A percentile compares a stretch with the other conserved stretches of the same genome.
Evolutionary conservation across 2,888 invertebrate species (phyloP).

Genomic region (Phyllotreta striolata): DNA sequence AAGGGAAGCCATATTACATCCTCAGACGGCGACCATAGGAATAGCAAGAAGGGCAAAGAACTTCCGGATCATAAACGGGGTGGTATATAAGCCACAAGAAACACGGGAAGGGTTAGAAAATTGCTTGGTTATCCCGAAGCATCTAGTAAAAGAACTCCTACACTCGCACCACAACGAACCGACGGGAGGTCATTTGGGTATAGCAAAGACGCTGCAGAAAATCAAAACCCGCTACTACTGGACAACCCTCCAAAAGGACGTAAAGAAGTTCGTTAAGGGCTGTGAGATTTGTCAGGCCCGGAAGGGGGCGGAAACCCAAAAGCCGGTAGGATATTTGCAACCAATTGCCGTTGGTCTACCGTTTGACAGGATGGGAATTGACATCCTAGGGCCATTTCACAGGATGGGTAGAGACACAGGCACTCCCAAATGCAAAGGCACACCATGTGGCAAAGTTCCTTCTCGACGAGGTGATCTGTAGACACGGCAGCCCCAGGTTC

Average conservation of each 20-base stretch:
- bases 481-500: neutral
- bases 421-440: neutral
- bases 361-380: conserved; percentile 39
- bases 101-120: conserved; percentile 22
- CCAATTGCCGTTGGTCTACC: conserved; percentile 31
- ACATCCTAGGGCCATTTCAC: conserved; percentile 44
- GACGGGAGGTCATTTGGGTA: conserved; percentile 37
- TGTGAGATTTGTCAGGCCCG: conserved; percentile 19
- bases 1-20: neutral
- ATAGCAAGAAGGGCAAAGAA: neutral
- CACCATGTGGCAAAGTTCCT: conserved; percentile 3
- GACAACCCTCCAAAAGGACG: conserved; percentile 25
- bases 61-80: neutral
- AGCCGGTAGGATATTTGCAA: conserved; percentile 5
- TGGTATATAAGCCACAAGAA: neutral
- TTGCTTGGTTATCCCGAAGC: conserved; percentile 41
- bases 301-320: too few relatives aligned
- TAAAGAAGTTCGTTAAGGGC: conserved; percentile 41
- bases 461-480: too few relatives aligned
- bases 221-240: conserved; percentile 41
- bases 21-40: neutral
- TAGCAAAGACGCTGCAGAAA: conserved; percentile 41
- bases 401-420: conserved; percentile 1
- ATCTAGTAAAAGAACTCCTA: conserved; percentile 39
- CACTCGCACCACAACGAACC: conserved; percentile 30